Evolutionary conservation across 2,888 invertebrate species (phyloP).

Genomic region (Thelaira solivaga): DNA sequence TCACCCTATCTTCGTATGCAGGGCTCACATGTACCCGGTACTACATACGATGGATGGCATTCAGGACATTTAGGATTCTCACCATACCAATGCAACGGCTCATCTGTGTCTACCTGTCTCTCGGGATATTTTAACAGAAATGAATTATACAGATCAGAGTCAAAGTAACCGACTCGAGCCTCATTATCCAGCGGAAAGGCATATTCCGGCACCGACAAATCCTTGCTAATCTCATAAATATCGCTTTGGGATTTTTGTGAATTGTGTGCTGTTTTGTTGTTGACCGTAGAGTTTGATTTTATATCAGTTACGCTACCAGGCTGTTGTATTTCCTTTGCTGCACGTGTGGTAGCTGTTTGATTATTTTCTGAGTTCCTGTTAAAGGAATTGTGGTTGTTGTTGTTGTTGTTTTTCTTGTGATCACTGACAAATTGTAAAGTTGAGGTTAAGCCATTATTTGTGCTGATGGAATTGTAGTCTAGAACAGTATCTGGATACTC

Average conservation of each 20-base stretch:
- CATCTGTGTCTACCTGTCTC: constrained; percentile 68
- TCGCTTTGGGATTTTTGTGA: constrained; percentile 60
- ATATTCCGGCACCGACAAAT: constrained; percentile 81
- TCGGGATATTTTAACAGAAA: constrained; percentile 80
- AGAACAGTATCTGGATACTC: constrained; percentile 70
- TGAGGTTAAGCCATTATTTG: constrained; percentile 64
- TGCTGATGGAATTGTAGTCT: constrained; percentile 68
- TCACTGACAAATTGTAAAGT: constrained; percentile 62
- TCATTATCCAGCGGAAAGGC: constrained; percentile 80
- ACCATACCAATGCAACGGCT: constrained; percentile 77
- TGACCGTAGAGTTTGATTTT: constrained; percentile 67
- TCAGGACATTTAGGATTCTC: constrained; percentile 82
- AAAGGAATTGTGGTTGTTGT: neutral
- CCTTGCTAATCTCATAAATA: constrained; percentile 80
- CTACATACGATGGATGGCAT: constrained; percentile 81
- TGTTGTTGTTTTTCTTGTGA: constrained; percentile 38
- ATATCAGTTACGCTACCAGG: constrained; percentile 44
- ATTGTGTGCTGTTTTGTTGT: constrained; percentile 61
- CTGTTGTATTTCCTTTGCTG: constrained; percentile 68
- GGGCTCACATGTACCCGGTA: constrained; percentile 82
- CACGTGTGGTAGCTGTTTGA: constrained; percentile 46
- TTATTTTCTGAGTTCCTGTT: constrained; percentile 11
- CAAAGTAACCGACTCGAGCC: constrained; percentile 80
- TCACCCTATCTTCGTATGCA: constrained; percentile 79
- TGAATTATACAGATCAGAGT: constrained; percentile 80